Conservation (phyloP, 2,113 vertebrate genomes). For the Malurus elegans region DNA sequence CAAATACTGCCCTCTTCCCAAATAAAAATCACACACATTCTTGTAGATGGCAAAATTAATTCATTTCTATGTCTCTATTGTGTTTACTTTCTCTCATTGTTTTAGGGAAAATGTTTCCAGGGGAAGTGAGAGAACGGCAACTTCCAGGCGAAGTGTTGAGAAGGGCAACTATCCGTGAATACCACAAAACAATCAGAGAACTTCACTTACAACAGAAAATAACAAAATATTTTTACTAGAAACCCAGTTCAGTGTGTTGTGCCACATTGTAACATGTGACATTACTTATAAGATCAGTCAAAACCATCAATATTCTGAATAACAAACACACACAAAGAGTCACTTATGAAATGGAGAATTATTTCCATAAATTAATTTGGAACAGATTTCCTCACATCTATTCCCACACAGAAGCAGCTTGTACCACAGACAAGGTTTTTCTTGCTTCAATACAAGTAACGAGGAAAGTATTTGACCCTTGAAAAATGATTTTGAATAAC, state of each 20-base stretch:
- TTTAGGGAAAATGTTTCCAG: neutral
- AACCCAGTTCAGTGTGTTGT: neutral
- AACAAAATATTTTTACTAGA: neutral
- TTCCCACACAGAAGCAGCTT: slow-evolving; percentile 40
- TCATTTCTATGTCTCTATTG: neutral
- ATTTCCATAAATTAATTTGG: slow-evolving; percentile 58
- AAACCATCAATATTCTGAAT: slow-evolving; percentile 24
- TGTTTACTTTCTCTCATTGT: neutral
- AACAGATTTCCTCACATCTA: slow-evolving; percentile 9
- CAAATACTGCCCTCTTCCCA: neutral
- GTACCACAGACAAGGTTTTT: slow-evolving; percentile 14
- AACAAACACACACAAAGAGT: slow-evolving; percentile 21
- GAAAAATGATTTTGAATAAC: slow-evolving; percentile 42
- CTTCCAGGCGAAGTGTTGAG: too few species aligned
- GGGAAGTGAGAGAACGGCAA: neutral
- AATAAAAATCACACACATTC: neutral
- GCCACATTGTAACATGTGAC: neutral
- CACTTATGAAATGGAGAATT: slow-evolving; percentile 30
- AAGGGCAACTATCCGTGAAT: neutral
- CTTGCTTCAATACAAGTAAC: slow-evolving; percentile 23
- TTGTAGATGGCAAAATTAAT: neutral
- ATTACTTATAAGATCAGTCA: slow-evolving; percentile 19
- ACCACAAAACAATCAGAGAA: neutral
- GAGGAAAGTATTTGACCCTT: slow-evolving; percentile 44
- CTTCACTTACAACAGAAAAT: neutral